phyloP scores from a whole-genome alignment of 2,797 vertebrate genomes.

The Myiothlypis coronata region DNA sequence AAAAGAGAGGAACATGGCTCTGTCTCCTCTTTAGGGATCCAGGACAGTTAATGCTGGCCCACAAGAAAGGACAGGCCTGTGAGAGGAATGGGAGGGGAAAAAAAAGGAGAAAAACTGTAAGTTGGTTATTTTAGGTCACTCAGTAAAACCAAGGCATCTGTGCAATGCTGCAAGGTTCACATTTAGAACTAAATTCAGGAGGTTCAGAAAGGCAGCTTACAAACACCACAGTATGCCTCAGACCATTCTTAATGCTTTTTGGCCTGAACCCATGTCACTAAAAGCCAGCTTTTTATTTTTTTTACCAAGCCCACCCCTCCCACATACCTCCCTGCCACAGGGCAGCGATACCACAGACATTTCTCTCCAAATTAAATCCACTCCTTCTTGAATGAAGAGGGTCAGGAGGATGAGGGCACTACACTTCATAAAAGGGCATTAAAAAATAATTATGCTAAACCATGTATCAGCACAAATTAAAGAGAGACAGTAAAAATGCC shows the following conservation, averaged over 20 bases:
- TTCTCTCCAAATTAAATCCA: constrained; percentile 5
- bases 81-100: fast-evolving
- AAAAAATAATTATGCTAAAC: constrained; percentile 41
- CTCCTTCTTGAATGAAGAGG: background rate
- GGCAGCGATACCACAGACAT: background rate
- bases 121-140: background rate
- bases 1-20: background rate
- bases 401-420: constrained; percentile 2
- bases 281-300: background rate
- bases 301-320: background rate
- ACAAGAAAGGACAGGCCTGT: background rate
- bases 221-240: background rate
- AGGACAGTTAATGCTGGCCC: background rate
- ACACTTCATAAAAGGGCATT: background rate
- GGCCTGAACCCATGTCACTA: background rate
- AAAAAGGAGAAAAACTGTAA: background rate
- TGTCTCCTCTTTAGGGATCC: background rate
- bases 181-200: background rate
- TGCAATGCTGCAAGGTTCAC: background rate
- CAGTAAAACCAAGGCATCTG: background rate
- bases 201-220: constrained; percentile 9
- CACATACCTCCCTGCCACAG: background rate
- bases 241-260: background rate
- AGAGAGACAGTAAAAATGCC: background rate
- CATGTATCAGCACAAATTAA: background rate